phyloP scores from a whole-genome alignment of 2,888 invertebrate genomes.

The Balanococcus diminutus region DNA sequence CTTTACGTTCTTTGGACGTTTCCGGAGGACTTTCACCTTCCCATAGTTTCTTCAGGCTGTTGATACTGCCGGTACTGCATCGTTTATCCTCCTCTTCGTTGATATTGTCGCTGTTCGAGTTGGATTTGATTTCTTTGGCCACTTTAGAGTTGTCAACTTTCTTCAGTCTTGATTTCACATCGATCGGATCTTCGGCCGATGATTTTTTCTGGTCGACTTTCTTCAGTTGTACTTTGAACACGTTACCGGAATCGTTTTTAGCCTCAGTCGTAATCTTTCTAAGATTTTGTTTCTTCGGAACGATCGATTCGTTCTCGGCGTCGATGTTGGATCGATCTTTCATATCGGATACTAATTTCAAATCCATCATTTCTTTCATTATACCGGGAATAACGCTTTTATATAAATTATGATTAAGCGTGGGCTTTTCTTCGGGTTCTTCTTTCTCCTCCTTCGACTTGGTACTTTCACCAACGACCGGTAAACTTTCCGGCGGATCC shows the following conservation, averaged over 20 bases:
- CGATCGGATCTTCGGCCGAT: conserved; percentile 68
- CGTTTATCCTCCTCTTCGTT: conserved; percentile 80
- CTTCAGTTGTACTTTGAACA: conserved; percentile 66
- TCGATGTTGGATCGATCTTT: conserved; percentile 74
- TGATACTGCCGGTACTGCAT: conserved; percentile 90
- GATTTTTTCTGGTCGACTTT: conserved; percentile 74
- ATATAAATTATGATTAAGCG: conserved; percentile 55
- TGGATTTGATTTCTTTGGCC: conserved; percentile 40
- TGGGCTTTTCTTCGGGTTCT: conserved; percentile 61
- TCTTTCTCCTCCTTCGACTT: conserved; percentile 60
- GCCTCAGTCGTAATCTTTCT: conserved; percentile 61
- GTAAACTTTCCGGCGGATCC: conserved; percentile 61
- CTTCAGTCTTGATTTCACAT: conserved; percentile 81
- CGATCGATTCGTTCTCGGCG: conserved; percentile 60
- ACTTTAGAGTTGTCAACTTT: conserved; percentile 71
- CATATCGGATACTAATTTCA: conserved; percentile 81
- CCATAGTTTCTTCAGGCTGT: conserved; percentile 90
- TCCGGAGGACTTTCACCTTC: conserved; percentile 69
- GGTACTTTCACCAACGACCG: conserved; percentile 60
- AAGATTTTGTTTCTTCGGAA: conserved; percentile 65
- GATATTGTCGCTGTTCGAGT: conserved; percentile 58
- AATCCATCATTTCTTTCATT: conserved; percentile 82
- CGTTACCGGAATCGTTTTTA: not conserved
- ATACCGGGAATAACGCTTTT: conserved; percentile 64
- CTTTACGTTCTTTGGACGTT: conserved; percentile 62